Percentiles rank a stretch among this genome's conserved stretches.
These are phyloP conservation scores for Scaptomyza cyrtandrae DNA, from an alignment of 2,888 invertebrate species.

Conservation along the genomic window DNA sequence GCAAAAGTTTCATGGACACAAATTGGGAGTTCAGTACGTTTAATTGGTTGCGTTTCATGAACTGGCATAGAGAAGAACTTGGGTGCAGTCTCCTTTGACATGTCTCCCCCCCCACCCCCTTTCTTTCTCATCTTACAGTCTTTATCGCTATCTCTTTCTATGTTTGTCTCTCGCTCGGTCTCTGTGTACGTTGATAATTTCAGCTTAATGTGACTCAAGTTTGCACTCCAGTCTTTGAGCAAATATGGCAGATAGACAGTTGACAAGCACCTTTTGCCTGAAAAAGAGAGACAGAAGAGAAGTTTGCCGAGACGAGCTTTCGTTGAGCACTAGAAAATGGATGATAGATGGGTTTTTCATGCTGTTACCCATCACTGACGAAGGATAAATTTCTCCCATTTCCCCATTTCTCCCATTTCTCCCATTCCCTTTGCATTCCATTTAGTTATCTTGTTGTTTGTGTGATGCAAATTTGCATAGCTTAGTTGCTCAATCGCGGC, in stretches of 20 bases:
- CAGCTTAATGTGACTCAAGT: slow-evolving; percentile 73
- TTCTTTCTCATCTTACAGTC: not conserved
- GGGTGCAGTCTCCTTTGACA: slow-evolving; percentile 6
- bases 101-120: not conserved
- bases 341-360: slow-evolving; percentile 62
- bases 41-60: slow-evolving; percentile 26
- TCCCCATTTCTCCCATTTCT: not conserved
- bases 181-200: slow-evolving; percentile 72
- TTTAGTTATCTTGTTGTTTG: slow-evolving; percentile 10
- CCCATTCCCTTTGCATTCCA: not conserved
- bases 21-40: slow-evolving; percentile 12
- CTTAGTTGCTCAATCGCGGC: slow-evolving; percentile 77
- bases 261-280: slow-evolving; percentile 57
- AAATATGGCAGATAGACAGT: slow-evolving; percentile 66
- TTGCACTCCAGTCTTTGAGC: slow-evolving; percentile 74
- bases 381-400: not conserved
- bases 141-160: not conserved
- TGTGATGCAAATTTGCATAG: slow-evolving; percentile 69
- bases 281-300: slow-evolving; percentile 39
- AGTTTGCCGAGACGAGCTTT: slow-evolving; percentile 32
- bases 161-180: slow-evolving; percentile 1
- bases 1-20: slow-evolving; percentile 17
- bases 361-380: slow-evolving; percentile 18
- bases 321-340: slow-evolving; percentile 48
- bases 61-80: slow-evolving; percentile 22